Evolutionary conservation across 2,113 vertebrate genomes (phyloP).

Genomic region (Forbesichthys papilliferus): DNA sequence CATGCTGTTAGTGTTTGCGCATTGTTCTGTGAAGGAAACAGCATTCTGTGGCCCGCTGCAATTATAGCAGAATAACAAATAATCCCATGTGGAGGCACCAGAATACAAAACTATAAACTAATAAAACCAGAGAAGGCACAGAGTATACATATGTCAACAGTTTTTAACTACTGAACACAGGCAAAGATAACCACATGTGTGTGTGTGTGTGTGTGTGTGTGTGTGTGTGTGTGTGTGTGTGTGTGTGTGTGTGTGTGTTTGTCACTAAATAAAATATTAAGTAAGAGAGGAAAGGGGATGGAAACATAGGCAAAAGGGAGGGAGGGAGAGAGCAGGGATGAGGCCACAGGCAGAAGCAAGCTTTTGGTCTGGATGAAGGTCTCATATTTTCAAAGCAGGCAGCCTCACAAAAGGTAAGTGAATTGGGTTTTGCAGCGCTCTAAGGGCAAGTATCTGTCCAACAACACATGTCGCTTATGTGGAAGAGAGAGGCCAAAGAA

Average conservation of each 20-base stretch:
- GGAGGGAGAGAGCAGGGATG: constrained; percentile 8
- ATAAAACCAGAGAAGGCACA: constrained; percentile 24
- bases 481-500: constrained; percentile 21
- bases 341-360: constrained; percentile 21
- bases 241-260: neutral
- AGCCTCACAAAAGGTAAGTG: constrained; percentile 53
- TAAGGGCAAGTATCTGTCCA: constrained; percentile 63
- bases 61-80: constrained; percentile 46
- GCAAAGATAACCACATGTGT: neutral
- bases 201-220: neutral
- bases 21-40: constrained; percentile 50
- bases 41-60: constrained; percentile 36
- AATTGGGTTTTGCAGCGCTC: constrained; percentile 43
- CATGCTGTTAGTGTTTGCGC: constrained; percentile 13
- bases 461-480: constrained; percentile 20
- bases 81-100: constrained; percentile 34
- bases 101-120: constrained; percentile 27
- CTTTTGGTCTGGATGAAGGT: constrained; percentile 42
- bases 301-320: neutral
- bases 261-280: neutral
- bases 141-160: constrained; percentile 1
- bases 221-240: neutral
- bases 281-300: neutral
- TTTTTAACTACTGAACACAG: neutral
- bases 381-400: constrained; percentile 50